These are phyloP conservation scores for Lissocephala sabroskyi DNA, from an alignment of 2,888 invertebrate genomes.

Conservation along the genomic window DNA sequence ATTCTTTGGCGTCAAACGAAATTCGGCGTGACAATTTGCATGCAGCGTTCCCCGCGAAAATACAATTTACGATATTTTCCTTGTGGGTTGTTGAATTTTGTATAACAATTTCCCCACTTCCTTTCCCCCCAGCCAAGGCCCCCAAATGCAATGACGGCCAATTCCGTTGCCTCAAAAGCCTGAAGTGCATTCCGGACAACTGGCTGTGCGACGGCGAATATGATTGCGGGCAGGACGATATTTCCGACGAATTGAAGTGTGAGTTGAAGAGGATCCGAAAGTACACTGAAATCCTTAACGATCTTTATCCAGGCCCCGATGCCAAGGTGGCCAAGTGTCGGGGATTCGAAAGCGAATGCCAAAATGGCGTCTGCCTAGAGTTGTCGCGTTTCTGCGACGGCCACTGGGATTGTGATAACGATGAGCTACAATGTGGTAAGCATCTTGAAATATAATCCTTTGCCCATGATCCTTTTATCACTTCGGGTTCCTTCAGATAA, in stretches of 20 bases:
- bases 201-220: conserved; percentile 86
- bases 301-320: conserved; percentile 71
- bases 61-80: conserved; percentile 19
- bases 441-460: conserved; percentile 3
- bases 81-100: too few relatives aligned
- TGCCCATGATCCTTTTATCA: background rate
- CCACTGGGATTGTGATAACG: conserved; percentile 71
- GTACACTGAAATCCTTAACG: too few relatives aligned
- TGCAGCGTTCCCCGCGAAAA: too few relatives aligned
- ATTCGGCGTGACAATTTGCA: conserved; percentile 39
- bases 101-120: too few relatives aligned
- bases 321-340: conserved; percentile 77
- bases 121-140: too few relatives aligned
- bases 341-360: conserved; percentile 81
- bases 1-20: conserved; percentile 33
- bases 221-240: conserved; percentile 86
- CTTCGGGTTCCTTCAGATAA: conserved; percentile 46
- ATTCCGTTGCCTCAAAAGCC: conserved; percentile 82
- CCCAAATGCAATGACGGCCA: conserved; percentile 77
- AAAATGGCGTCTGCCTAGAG: conserved; percentile 69
- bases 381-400: conserved; percentile 72
- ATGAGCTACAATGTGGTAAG: conserved; percentile 71
- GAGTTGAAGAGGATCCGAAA: conserved; percentile 73
- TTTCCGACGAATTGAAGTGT: conserved; percentile 83
- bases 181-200: conserved; percentile 82